Base-by-base conservation (phyloP, 2,888 invertebrate species). In the Brassicogethes aeneus region DNA sequence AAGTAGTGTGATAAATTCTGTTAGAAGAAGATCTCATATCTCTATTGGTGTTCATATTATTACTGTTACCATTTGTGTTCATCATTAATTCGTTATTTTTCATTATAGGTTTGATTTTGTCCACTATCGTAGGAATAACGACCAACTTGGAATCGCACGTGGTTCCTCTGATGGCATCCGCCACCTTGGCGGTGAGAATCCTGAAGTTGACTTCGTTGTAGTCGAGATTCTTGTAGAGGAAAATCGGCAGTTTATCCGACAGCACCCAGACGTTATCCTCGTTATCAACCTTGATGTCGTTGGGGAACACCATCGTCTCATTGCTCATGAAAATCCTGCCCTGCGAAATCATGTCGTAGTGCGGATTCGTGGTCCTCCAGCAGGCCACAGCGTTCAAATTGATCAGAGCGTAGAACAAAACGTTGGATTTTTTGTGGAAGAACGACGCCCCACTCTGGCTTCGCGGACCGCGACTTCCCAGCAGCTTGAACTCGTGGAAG, bases 331-430 rank as follows among this genome's bases (percentile, higher is more conserved):
- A 84, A 37, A 86, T 76, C 30, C 82, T 70, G 2, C 81, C 84
- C 59, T 85, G 85, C 5, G 82, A 79, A 47, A 79, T 76, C 66
- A 79, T 77, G 3, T 72, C 74, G 55, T 85, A 85, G 1, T 73
- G 73, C 34, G 75, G 75, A 50, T 79, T 80, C 0, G 79, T 77
- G 0, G 83, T 82, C 52, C 76, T 78, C 86, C 86, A 87, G 55
- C 86, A 87, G 0, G 81, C 85, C 0, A 87, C 78, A 0, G 85
- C 82, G 57, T 86, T 85, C 13, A 83, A 60, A 56, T 86, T 85
- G 1, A 85, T 77, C 39, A 86, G 61, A 0, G 84, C 77, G 59
- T 86, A 87, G 62, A 86, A 84, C 0, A 87, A 63, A 1, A 86
- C 81, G 1, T 81, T 82, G 0, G 82, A 79, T 46, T 76, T 74